Evolutionary conservation across 2,113 vertebrate species (phyloP), one percentile per base, ranked within the genome.

Genomic region (Xiphorhynchus elegans): DNA sequence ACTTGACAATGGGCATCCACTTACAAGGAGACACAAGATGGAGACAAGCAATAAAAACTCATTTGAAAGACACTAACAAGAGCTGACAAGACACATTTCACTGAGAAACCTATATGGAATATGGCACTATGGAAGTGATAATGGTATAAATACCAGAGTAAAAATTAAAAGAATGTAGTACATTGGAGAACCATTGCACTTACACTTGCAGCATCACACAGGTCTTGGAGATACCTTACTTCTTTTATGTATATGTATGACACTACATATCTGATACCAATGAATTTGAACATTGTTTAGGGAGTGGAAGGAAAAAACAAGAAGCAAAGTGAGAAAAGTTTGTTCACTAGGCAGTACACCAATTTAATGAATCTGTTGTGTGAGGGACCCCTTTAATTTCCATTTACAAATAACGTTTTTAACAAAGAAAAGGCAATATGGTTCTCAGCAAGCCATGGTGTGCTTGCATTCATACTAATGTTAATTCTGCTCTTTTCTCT

Each of bases 221-320:
- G 20, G 6, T 33, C 16, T 55, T 50, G 8, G 10, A 55, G 26
- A 73, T 11, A 2, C 29, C 52, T 66, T 58, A 40, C 10, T 53
- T 53, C 13, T 56, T 75, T 76, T 47, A 49, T 1, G 0, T 12
- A 49, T 1, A 0, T 12, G 26, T 14, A 35, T n/a, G 50, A 13
- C 5, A 11, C 19, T 55, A 46, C 1, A 14, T 2, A 17, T 3
- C 8, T 47, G 24, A 59, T 66, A 67, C 16, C 64, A 78, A 68
- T 69, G 40, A 16, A 90, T 73, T 39, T 66, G 21, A 86, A 23
- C 37, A 44, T 1, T 79, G 18, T 35, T 68, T 80, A 64, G 40
- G 13, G 46, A 88, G 83, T 6, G 4, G 31, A 74, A 90, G 14
- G 26, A 60, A 85, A 64, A 95, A 77, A 14, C 20, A 76, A 69